Percentiles rank a stretch among this genome's conserved stretches.
Conservation (phyloP, 2,888 invertebrate genomes). For the Xestia ashworthii region DNA sequence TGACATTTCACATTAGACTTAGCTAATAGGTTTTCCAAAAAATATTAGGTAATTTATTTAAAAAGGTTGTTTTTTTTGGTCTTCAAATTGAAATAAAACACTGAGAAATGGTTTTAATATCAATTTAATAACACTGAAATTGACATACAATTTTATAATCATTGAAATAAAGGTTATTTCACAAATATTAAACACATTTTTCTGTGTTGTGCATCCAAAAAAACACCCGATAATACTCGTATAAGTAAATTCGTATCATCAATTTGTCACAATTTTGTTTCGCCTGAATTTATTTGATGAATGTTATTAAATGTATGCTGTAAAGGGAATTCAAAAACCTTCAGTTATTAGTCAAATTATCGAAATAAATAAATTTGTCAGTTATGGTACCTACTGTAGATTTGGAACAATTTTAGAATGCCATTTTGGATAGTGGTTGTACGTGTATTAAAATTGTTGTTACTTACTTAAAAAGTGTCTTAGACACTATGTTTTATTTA, state of each 20-base stretch:
- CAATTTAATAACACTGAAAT: background rate
- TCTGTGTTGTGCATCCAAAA: background rate
- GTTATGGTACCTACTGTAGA: conserved; percentile 14
- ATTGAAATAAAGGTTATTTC: background rate
- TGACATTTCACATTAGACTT: conserved; percentile 43
- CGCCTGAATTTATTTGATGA: conserved; percentile 32
- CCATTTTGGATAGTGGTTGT: conserved; percentile 24
- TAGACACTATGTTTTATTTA: background rate
- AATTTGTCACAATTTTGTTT: conserved; percentile 16
- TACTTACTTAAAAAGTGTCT: conserved; percentile 15
- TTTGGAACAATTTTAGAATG: conserved; percentile 20
- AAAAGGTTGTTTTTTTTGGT: background rate
- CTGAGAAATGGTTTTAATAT: background rate
- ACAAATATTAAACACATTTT: background rate
- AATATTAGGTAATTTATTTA: conserved; percentile 10
- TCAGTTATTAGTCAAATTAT: conserved; percentile 13
- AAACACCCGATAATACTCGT: background rate
- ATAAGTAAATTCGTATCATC: conserved; percentile 17
- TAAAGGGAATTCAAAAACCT: conserved; percentile 22
- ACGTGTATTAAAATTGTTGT: conserved; percentile 34
- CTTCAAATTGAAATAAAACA: background rate
- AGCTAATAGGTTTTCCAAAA: conserved; percentile 25
- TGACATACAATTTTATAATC: no score
- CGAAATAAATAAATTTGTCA: conserved; percentile 23
- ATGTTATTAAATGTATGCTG: conserved; percentile 10